phyloP scores from a whole-genome alignment of 2,888 invertebrate genomes.

The Amphiduros pacificus region DNA sequence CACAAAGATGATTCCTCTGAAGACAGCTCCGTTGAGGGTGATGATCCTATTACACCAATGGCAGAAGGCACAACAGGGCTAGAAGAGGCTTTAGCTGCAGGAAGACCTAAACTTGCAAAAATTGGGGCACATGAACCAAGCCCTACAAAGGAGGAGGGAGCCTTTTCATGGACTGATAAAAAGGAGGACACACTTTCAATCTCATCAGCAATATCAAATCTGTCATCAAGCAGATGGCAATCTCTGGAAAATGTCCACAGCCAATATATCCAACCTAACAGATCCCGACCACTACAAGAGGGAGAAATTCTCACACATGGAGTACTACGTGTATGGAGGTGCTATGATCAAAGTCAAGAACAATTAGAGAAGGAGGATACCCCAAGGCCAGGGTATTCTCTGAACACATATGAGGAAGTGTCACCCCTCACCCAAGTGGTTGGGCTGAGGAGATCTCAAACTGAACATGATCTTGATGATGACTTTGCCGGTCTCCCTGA shows the following conservation, averaged over 20 bases:
- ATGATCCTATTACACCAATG: no score
- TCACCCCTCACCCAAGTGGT: constrained; percentile 29
- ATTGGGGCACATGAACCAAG: background rate
- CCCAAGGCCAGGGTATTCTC: no score
- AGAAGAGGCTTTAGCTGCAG: no score
- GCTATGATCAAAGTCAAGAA: no score
- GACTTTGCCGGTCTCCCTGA: no score
- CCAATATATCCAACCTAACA: no score
- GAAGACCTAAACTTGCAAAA: no score
- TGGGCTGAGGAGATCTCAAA: background rate
- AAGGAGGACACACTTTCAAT: background rate
- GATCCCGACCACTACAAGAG: background rate
- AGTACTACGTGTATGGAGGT: constrained; percentile 10
- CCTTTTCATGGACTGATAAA: background rate
- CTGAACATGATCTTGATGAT: no score
- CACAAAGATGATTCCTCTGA: background rate
- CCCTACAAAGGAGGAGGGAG: constrained; percentile 8
- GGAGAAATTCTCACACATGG: constrained; percentile 2
- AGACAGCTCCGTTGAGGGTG: background rate
- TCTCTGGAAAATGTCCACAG: no score
- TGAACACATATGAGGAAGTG: constrained; percentile 29
- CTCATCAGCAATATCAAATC: no score
- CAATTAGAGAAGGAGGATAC: no score
- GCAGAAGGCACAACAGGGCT: no score
- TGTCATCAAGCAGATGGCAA: background rate